Conservation (phyloP, 2,888 invertebrate genomes). For the Pammene aurita region DNA sequence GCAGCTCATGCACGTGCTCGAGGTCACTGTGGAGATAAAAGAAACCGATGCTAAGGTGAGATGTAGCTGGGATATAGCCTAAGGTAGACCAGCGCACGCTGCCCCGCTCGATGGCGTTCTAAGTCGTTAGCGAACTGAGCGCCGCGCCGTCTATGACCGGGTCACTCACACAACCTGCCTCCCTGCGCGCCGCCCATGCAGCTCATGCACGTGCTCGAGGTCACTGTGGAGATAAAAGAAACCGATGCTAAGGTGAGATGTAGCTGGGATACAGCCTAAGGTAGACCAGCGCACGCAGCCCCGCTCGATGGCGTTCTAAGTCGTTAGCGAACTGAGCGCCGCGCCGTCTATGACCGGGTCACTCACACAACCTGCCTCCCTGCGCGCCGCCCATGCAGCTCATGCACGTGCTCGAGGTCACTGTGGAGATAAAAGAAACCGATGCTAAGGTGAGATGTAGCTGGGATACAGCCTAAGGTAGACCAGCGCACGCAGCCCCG, state of each 20-base stretch:
- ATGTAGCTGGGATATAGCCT: not conserved
- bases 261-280: too few species aligned
- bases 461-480: too few species aligned
- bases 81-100: too few species aligned
- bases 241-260: slow-evolving; percentile 89
- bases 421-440: slow-evolving; percentile 96
- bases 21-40: slow-evolving; percentile 96
- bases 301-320: slow-evolving; percentile 90
- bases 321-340: slow-evolving; percentile 86
- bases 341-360: slow-evolving; percentile 86
- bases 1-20: slow-evolving; percentile 90
- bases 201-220: slow-evolving; percentile 93
- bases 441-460: slow-evolving; percentile 87
- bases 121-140: slow-evolving; percentile 79
- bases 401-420: slow-evolving; percentile 94
- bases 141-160: slow-evolving; percentile 85
- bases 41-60: slow-evolving; percentile 92
- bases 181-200: slow-evolving; percentile 84
- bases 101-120: too few species aligned
- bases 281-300: slow-evolving; percentile 64
- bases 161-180: slow-evolving; percentile 83
- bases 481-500: too few species aligned
- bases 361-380: slow-evolving; percentile 82
- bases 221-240: slow-evolving; percentile 96
- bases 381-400: slow-evolving; percentile 84